These are phyloP conservation scores for Psilanteris sp. DNA, from an alignment of 1,140 invertebrate species.

Conservation along the genomic window DNA sequence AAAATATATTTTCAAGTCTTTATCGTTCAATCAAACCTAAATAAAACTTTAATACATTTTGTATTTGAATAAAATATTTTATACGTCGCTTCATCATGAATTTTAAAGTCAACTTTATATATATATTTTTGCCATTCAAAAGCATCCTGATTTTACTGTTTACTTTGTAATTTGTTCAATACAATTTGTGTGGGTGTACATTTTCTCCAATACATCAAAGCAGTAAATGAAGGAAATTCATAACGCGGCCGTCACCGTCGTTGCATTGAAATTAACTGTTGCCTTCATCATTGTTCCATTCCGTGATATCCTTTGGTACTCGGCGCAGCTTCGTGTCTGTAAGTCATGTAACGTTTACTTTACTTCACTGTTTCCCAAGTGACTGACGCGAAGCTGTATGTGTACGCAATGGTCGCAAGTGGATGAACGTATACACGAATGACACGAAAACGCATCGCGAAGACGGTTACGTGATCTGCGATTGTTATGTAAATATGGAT, in stretches of 20 bases:
- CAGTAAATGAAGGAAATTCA: conserved; percentile 21
- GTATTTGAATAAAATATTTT: too few relatives aligned
- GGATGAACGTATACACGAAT: conserved; percentile 57
- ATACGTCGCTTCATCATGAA: too few relatives aligned
- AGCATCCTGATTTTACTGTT: too few relatives aligned
- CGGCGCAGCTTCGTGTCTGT: conserved; percentile 49
- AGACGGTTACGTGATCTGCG: conserved; percentile 76
- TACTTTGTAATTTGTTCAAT: too few relatives aligned
- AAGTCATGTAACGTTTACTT: conserved; percentile 53
- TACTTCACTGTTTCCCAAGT: conserved; percentile 66
- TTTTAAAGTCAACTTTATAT: too few relatives aligned
- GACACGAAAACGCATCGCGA: conserved; percentile 67
- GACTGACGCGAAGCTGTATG: conserved; percentile 57
- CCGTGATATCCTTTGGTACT: conserved; percentile 54
- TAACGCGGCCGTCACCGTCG: conserved; percentile 9
- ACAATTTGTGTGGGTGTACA: too few relatives aligned
- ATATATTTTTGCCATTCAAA: too few relatives aligned
- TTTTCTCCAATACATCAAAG: too few relatives aligned
- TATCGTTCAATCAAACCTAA: too few relatives aligned
- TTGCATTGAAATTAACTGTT: conserved; percentile 34
- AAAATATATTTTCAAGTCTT: too few relatives aligned
- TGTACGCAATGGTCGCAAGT: conserved; percentile 63
- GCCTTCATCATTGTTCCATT: conserved; percentile 41
- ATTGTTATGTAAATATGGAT: conserved; percentile 79
- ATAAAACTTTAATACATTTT: too few relatives aligned